Base-by-base conservation (phyloP, 2,888 invertebrate species). In the Amiota minor region DNA sequence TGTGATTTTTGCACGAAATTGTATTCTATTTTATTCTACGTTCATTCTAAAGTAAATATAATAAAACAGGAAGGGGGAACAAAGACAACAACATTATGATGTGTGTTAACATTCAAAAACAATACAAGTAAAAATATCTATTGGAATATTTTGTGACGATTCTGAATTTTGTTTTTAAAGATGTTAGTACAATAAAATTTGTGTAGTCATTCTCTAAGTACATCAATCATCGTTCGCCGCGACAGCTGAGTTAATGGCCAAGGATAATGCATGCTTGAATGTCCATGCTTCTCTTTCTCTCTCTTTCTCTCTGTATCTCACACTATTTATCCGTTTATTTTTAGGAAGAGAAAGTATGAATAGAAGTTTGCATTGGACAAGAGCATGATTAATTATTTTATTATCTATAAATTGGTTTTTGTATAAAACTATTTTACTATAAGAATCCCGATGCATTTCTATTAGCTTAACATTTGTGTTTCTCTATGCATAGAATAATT, bases 341-440 rank as follows among this genome's bases (percentile, higher is more conserved):
- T 64, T 12, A 68, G 59, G 71, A 45, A 70, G 69, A 69, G 61
- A 72, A 50, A 50, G 55, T 64, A 73, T 74, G 71, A 74, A 64
- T 45, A 71, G 73, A 74, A 80, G 76, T 75, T 72, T 76, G 80
- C 55, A 75, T 78, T 77, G 74, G 85, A 85, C 85, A 83, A 83
- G 83, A 85, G 83, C 84, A 85, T 85, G 83, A 83, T 85, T 83
- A 83, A 83, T 83, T 83, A 83, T 85, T 83, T 82, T 82, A 83
- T 83, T 85, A 83, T 83, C 85, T 83, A 77, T 82, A 83, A 84
- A 83, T 83, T 83, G 83, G 82, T 77, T 82, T 80, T 78, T 75
- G 74, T 81, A 16, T 6, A 45, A 45, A n/a, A 9, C n/a, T n/a
- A n/a, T 45, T 12, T 14, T 53, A 35, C 35, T 35, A 35, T 4